These are phyloP conservation scores for Odocoileus hemionus DNA, from an alignment of 2,113 vertebrate species.

Conservation along the genomic window DNA sequence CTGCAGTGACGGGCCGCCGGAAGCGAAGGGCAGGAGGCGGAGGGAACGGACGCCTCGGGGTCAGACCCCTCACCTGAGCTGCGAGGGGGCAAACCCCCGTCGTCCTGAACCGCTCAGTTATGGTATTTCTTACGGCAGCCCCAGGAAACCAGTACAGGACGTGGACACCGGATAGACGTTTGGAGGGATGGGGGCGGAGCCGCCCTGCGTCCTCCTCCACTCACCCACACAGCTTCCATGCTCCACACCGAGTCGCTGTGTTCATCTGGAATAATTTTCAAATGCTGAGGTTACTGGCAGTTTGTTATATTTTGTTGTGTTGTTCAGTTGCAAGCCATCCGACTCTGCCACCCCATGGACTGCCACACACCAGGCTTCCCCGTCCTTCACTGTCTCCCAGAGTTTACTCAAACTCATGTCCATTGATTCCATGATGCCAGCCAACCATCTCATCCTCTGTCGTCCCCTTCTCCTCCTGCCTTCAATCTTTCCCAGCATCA, in stretches of 20 bases:
- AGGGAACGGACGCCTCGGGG: fast-evolving
- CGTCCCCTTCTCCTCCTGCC: background rate
- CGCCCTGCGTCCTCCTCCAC: fast-evolving
- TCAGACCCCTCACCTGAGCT: background rate
- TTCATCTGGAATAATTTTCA: fast-evolving
- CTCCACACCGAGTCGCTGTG: fast-evolving
- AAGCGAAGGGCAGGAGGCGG: background rate
- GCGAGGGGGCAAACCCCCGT: fast-evolving
- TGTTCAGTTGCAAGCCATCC: background rate
- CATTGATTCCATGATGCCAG: background rate
- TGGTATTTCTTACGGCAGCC: too few relatives aligned
- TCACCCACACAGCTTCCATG: fast-evolving
- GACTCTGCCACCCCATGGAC: background rate
- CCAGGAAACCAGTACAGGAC: fast-evolving
- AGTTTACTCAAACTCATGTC: fast-evolving
- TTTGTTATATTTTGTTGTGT: fast-evolving
- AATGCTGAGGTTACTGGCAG: fast-evolving
- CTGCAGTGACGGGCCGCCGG: fast-evolving
- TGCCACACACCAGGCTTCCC: background rate
- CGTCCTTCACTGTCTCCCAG: background rate
- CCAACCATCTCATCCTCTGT: background rate
- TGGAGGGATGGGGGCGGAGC: fast-evolving
- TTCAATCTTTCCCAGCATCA: background rate
- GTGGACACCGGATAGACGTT: fast-evolving
- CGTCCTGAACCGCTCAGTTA: fast-evolving